Base-by-base conservation (phyloP, 2,888 invertebrate species). In the Conistra vaccinii region DNA sequence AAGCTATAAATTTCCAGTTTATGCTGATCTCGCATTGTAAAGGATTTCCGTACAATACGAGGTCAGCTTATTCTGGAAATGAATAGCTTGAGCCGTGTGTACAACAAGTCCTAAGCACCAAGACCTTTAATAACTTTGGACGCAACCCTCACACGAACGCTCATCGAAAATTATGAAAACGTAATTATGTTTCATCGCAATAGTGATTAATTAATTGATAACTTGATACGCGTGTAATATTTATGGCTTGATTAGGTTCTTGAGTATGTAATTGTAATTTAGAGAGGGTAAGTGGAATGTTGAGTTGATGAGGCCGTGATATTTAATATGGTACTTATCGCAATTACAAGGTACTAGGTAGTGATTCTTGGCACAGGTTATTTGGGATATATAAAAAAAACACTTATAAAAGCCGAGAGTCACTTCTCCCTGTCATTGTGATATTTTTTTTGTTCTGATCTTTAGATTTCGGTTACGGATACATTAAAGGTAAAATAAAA, bases 101-200 rank as follows among this genome's bases (percentile, higher is more conserved):
- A 70, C 48, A 65, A 69, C 51, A 63, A 73, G 57, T 45, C 29
- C 51, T 79, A 63, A 83, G 48, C 55, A 55, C 45, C 57, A 67
- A 62, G 45, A 72, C 57, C 53, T 51, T 69, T 84, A 65, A 75
- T 78, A 78, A 80, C 67, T 80, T 78, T 60, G 67, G 42, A 78
- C 55, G 32, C 12, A 68, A 65, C 66, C 62, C 72, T 66, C n/a
- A 73, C 55, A 69, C 65, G 73, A 70, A 63, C 77, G 58, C 71
- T 87, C 77, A 85, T 80, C 69, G 81, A 86, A 84, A 79, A 87
- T 87, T 80, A 83, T 82, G 80, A 87, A 79, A 85, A 77, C 63
- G 76, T 84, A 81, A 87, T 87, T 76, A 87, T 73, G 32, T 81
- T 87, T 73, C 76, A 67, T 61, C 77, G 58, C 70, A 69, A 81